Evolutionary conservation across 2,797 vertebrate genomes (phyloP), one percentile per base, ranked within the genome.

Genomic region (Etheostoma perlongum): DNA sequence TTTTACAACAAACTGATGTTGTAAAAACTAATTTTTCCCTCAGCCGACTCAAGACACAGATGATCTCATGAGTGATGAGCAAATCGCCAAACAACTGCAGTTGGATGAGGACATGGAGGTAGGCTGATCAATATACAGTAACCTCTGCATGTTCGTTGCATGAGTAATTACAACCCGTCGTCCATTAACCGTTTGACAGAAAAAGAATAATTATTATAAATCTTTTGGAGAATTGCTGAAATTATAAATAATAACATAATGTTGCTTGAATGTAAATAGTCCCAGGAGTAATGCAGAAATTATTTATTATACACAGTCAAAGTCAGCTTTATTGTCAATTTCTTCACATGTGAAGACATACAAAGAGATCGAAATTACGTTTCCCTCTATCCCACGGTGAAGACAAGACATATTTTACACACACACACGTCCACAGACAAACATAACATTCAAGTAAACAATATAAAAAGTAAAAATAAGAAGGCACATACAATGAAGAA

Each of bases 101-200:
- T 94, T 97, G 91, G 96, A 97, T 12, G 97, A 98, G 79, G 96
- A 98, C 76, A 91, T 94, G 57, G 96, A 98, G 96, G 98, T 99
- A 93, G 27, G 83, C 5, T 33, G 49, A 53, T 68, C 30, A 1
- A 6, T 14, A 11, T 0, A 12, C 36, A 40, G 36, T 4, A 47
- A 40, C 59, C 14, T n/a, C 58, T 36, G 54, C 23, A 58, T 4
- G 5, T 60, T 27, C 9, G 2, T 30, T 58, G 12, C 19, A 27
- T 6, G 10, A 3, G 3, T 40, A 21, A 23, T 65, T 55, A 16
- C 9, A 59, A 40, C 36, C 36, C 11, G 36, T 40, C 10, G 36
- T 40, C 23, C 36, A 44, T 44, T 44, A 10, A 10, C 59, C 4
- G 0, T 13, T 18, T 33, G 25, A 46, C 2, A 25, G 16, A 16